Conservation (phyloP, 2,113 vertebrate genomes). For the Puntigrus tetrazona region DNA sequence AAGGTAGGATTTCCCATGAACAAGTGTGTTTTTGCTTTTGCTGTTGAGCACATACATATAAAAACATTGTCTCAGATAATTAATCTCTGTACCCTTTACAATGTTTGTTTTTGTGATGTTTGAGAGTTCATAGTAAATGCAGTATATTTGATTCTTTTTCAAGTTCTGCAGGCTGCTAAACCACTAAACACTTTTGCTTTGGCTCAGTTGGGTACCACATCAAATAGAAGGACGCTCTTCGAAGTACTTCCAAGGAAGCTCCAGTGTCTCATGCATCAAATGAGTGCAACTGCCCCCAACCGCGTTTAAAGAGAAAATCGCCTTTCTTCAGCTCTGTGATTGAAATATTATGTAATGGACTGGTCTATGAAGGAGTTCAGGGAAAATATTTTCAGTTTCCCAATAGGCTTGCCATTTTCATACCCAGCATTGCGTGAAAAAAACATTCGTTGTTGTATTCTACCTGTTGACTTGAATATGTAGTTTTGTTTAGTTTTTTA, state of each 20-base stretch:
- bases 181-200: not conserved
- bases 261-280: not conserved
- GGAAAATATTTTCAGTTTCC: not conserved
- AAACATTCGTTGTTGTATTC: not conserved
- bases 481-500: not conserved
- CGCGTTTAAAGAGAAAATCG: not conserved
- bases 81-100: not conserved
- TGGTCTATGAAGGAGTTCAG: not conserved
- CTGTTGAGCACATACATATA: not conserved
- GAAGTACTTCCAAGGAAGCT: not conserved
- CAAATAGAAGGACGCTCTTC: not conserved
- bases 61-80: not conserved
- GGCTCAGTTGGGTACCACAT: not conserved
- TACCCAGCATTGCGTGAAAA: not conserved
- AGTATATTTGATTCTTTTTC: not conserved
- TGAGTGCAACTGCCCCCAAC: not conserved
- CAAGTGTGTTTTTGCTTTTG: slow-evolving; percentile 9
- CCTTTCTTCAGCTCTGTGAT: not conserved
- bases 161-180: not conserved
- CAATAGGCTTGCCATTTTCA: not conserved
- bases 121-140: not conserved
- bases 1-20: slow-evolving; percentile 48
- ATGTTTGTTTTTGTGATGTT: not conserved
- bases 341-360: slow-evolving; percentile 8
- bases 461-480: not conserved